Base-by-base conservation (phyloP, 1,140 invertebrate species). In the Druon quercuslanigerum region DNA sequence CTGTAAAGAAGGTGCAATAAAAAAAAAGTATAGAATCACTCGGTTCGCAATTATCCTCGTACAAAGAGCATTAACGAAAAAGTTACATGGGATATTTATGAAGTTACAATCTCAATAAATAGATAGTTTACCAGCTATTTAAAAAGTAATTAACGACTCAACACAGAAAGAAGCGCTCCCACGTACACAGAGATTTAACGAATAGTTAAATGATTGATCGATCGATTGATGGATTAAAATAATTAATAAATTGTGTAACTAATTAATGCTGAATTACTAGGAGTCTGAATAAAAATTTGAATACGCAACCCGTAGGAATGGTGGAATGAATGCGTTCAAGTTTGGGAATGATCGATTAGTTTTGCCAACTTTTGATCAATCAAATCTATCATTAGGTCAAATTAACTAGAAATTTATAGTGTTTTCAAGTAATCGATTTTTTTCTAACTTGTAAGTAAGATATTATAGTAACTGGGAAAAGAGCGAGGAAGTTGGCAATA, bases 71-170 rank as follows among this genome's bases (percentile, higher is more conserved):
- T 85, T 79, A 75, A 83, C 66, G 60, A 81, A 60, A 60, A 81
- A 83, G 74, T 86, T 87, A 85, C 87, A 86, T 87, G 86, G 83
- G 79, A 85, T 87, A 87, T 89, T 88, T 88, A 87, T 88, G 87
- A 86, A 79, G 79, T 66, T 88, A 87, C 86, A 87, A 79, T 86
- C 86, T 82, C 82, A 86, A 75, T 87, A 87, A 87, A 83, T 89
- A 89, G 86, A 85, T 89, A 89, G 86, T 88, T 74, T 87, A 86
- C 79, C 87, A 87, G 81, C 84, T 84, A 88, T 87, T 83, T 84
- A 86, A 88, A 87, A 84, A 77, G 40, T 84, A 85, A 85, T 82
- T 79, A 86, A 74, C 79, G 82, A 80, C 79, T 86, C 76, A 84
- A 82, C 71, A 60, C 19, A 77, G 70, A 82, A 33, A 66, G 75